Evolutionary conservation across 2,113 vertebrate genomes (phyloP).

Genomic region (Anhinga anhinga): DNA sequence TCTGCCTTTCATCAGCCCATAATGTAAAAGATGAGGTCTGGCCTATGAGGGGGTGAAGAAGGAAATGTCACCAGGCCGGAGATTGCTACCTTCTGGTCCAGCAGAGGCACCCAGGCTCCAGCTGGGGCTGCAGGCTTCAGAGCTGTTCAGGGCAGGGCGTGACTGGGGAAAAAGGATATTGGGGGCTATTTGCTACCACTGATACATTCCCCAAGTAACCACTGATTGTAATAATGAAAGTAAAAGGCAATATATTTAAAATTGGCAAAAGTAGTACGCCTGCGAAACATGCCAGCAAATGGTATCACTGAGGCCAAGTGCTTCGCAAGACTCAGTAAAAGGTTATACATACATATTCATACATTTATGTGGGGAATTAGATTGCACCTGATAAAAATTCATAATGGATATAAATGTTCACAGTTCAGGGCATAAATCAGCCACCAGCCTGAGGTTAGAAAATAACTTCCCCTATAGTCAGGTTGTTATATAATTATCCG

Average conservation of each 20-base stretch:
- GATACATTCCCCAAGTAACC: neutral
- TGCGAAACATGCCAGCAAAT: neutral
- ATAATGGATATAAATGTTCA: constrained; percentile 56
- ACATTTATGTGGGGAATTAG: constrained; percentile 34
- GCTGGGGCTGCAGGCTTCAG: neutral
- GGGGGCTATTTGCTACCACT: neutral
- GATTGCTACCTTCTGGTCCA: neutral
- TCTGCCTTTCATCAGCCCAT: neutral
- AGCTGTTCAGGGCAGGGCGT: neutral
- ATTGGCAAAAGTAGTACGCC: neutral
- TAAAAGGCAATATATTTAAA: constrained; percentile 6
- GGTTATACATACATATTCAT: constrained; percentile 56
- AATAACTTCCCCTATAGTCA: constrained; percentile 29
- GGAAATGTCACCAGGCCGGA: neutral
- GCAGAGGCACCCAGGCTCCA: neutral
- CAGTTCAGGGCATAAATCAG: constrained; percentile 44
- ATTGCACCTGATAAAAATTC: constrained; percentile 42
- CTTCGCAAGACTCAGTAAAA: constrained; percentile 23
- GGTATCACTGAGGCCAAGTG: neutral
- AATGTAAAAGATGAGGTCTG: neutral
- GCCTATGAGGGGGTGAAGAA: neutral
- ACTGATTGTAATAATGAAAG: neutral
- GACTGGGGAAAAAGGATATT: neutral
- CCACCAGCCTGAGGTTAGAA: constrained; percentile 32
- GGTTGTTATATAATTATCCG: constrained; percentile 48